Percentiles rank a stretch among this genome's conserved stretches.
These are phyloP conservation scores for Alentia gelatinosa DNA, from an alignment of 2,888 invertebrate species.

Conservation along the genomic window DNA sequence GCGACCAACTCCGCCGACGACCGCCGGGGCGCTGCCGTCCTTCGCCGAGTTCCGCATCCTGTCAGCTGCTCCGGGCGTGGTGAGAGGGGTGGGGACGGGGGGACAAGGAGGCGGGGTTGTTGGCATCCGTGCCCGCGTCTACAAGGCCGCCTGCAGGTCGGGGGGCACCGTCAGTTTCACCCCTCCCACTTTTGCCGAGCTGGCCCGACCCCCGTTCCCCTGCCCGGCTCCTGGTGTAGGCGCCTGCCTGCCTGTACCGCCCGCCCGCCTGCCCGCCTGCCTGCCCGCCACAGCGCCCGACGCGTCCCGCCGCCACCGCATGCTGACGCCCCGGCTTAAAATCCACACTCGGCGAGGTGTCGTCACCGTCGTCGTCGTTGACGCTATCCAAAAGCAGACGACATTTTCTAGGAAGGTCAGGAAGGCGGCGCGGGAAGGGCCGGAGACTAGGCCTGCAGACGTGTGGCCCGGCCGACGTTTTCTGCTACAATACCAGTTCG, in stretches of 20 bases:
- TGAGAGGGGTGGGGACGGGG: too few relatives aligned
- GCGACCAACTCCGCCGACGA: too few relatives aligned
- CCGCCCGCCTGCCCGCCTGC: not conserved
- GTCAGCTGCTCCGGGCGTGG: too few relatives aligned
- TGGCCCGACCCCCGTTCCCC: not conserved
- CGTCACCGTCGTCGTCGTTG: too few relatives aligned
- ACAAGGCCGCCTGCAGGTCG: too few relatives aligned
- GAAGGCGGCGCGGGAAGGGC: not conserved
- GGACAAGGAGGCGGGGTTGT: too few relatives aligned
- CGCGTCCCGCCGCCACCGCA: not conserved
- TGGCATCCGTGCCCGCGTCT: too few relatives aligned
- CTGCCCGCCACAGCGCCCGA: not conserved
- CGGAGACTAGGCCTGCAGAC: too few relatives aligned
- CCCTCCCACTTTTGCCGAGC: not conserved
- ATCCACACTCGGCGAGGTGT: too few relatives aligned
- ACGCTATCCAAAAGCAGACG: not conserved
- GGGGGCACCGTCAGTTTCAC: too few relatives aligned
- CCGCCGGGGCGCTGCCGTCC: not conserved
- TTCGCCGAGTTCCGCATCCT: not conserved
- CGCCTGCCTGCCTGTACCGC: not conserved
- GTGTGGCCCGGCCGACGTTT: not conserved
- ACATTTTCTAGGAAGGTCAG: not conserved
- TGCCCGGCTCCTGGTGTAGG: not conserved
- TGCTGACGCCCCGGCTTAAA: not conserved
- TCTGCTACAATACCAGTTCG: conserved; percentile 2